Evolutionary conservation across 2,888 invertebrate species (phyloP).

Genomic region (Caenorhabditis afra): DNA sequence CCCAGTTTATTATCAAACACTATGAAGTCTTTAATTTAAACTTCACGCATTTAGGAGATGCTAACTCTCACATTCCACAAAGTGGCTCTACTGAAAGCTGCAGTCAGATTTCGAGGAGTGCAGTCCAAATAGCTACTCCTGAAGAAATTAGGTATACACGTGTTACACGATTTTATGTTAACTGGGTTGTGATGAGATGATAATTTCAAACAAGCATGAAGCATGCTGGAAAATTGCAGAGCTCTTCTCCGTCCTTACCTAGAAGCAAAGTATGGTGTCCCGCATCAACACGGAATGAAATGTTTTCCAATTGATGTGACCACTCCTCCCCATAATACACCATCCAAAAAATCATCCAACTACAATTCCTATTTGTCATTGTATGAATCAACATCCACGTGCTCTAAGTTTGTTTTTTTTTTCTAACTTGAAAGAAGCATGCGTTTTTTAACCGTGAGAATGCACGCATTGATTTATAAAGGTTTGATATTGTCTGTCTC

Average conservation of each 20-base stretch:
- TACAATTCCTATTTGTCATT: conserved; percentile 55
- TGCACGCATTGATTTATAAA: too few species aligned
- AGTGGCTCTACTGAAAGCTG: conserved; percentile 62
- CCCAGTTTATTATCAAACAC: too few species aligned
- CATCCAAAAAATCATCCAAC: conserved; percentile 42
- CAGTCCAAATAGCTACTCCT: conserved; percentile 73
- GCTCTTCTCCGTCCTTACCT: conserved; percentile 60
- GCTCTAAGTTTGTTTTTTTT: neutral
- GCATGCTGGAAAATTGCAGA: conserved; percentile 19
- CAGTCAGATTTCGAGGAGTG: conserved; percentile 63
- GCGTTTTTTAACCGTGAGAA: too few species aligned
- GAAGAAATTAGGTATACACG: conserved; percentile 76
- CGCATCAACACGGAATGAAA: conserved; percentile 54
- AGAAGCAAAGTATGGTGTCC: conserved; percentile 58
- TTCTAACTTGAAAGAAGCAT: conserved; percentile 2
- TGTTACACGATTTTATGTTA: too few species aligned
- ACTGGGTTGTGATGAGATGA: neutral
- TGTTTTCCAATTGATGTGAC: conserved; percentile 56
- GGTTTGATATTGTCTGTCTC: too few species aligned
- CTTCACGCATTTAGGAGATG: too few species aligned
- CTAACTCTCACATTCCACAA: conserved; percentile 50
- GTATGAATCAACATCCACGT: conserved; percentile 35
- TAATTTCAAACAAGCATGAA: neutral
- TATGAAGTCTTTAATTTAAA: too few species aligned
- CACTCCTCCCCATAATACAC: conserved; percentile 41